phyloP scores from a whole-genome alignment of 2,797 vertebrate genomes.

The Selene dorsalis region DNA sequence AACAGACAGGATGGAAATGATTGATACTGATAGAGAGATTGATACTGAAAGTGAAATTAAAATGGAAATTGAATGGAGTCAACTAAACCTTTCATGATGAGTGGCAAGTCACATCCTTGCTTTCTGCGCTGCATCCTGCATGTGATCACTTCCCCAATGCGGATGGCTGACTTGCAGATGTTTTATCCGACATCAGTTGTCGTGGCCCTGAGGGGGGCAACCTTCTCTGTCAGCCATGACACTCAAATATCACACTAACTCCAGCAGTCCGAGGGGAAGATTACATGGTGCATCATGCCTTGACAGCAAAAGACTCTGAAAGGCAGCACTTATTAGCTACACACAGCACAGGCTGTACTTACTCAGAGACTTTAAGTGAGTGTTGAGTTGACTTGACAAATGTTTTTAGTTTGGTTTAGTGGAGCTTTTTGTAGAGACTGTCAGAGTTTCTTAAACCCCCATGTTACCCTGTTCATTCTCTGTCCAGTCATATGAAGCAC shows the following conservation, averaged over 20 bases:
- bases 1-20: no score
- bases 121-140: conserved; percentile 14
- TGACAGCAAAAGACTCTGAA: conserved; percentile 58
- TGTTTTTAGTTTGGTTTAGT: not conserved
- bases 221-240: conserved; percentile 60
- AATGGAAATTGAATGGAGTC: no score
- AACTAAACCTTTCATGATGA: not conserved
- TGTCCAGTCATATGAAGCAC: conserved; percentile 2
- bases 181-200: conserved; percentile 51
- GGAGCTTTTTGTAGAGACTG: not conserved
- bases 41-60: no score
- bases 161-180: conserved; percentile 28
- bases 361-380: conserved; percentile 4
- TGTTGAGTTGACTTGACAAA: conserved; percentile 5
- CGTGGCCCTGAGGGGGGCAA: conserved; percentile 50
- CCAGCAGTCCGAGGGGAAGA: conserved; percentile 60
- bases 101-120: not conserved
- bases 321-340: conserved; percentile 51
- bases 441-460: not conserved
- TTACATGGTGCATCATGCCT: conserved; percentile 65
- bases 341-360: conserved; percentile 18
- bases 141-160: not conserved
- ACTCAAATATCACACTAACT: conserved; percentile 61
- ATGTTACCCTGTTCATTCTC: not conserved
- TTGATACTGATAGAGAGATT: no score